A percentile compares a stretch with the other conserved stretches of the same genome.
Evolutionary conservation across 2,113 vertebrate species (phyloP).

Genomic region (Pangasianodon gigas): DNA sequence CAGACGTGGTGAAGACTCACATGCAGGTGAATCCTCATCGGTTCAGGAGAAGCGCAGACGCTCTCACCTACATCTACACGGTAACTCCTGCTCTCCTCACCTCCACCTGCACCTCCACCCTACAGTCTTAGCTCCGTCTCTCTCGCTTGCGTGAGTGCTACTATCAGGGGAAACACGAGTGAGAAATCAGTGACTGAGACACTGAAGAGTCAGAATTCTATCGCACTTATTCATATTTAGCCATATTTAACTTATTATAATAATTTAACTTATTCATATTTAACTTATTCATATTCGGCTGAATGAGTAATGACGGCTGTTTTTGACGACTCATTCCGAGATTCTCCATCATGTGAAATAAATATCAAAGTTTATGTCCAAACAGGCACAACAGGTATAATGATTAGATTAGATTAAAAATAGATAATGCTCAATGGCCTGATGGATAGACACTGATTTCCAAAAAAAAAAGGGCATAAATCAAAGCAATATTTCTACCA

Average conservation of each 20-base stretch:
- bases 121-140: neutral
- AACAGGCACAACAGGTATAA: no score
- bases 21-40: constrained; percentile 83
- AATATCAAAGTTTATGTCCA: no score
- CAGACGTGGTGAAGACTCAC: constrained; percentile 92
- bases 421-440: no score
- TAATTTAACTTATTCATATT: no score
- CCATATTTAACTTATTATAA: no score
- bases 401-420: neutral
- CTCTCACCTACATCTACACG: constrained; percentile 73
- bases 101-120: neutral
- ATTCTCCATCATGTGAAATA: neutral
- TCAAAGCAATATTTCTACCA: no score
- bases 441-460: no score
- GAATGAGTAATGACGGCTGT: no score
- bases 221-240: neutral
- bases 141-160: neutral
- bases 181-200: neutral
- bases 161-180: neutral
- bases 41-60: constrained; percentile 74
- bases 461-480: no score
- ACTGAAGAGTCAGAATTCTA: neutral
- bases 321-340: no score
- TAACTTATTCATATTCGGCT: no score
- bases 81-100: constrained; percentile 16